phyloP scores from a whole-genome alignment of 2,797 vertebrate genomes.

The Microctenopoma lineatum region DNA sequence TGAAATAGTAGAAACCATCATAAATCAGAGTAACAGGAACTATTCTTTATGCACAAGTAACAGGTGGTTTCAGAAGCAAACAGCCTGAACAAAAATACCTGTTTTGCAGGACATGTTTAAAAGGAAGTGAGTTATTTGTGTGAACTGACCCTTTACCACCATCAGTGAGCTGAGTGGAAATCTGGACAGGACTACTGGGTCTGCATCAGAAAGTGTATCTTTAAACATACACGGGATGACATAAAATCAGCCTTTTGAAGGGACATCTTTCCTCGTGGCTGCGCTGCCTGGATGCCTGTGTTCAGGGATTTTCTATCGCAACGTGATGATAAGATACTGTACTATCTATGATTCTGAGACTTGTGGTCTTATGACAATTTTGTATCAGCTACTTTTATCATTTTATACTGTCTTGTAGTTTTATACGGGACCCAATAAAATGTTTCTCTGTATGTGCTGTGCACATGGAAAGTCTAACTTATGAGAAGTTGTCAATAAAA shows the following conservation, averaged over 20 bases:
- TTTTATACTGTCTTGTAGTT: conserved; percentile 89
- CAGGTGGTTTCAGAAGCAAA: not conserved
- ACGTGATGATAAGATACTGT: conserved; percentile 55
- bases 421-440: conserved; percentile 89
- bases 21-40: not conserved
- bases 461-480: conserved; percentile 87
- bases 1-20: not conserved
- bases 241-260: not conserved
- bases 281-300: conserved; percentile 15
- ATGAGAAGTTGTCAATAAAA: conserved; percentile 75
- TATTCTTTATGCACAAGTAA: not conserved
- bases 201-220: not conserved
- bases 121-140: not conserved
- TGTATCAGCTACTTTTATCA: conserved; percentile 68
- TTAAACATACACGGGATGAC: not conserved
- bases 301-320: conserved; percentile 37
- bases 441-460: conserved; percentile 90
- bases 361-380: conserved; percentile 73
- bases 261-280: conserved; percentile 1
- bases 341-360: conserved; percentile 57
- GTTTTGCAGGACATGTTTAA: not conserved
- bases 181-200: not conserved
- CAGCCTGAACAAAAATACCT: not conserved
- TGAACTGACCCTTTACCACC: not conserved
- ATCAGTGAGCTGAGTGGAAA: not conserved